Conservation (phyloP, 2,113 vertebrate genomes). For the Poecile atricapillus region DNA sequence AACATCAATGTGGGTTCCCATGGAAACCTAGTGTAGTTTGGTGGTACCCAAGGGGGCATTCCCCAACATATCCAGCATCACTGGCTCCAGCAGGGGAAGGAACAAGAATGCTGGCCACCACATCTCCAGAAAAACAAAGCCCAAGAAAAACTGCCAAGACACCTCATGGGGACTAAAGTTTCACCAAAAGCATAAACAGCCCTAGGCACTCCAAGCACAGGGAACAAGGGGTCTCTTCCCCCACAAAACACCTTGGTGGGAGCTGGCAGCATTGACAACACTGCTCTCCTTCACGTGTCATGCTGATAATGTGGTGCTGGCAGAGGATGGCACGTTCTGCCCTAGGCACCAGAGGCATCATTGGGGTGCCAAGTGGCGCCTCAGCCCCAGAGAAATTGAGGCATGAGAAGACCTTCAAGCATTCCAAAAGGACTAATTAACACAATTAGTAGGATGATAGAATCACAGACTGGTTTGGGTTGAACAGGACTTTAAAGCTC, state of each 20-base stretch:
- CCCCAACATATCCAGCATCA: background rate
- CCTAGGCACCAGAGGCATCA: background rate
- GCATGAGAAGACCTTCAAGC: background rate
- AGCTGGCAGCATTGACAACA: background rate
- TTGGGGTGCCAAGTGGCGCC: background rate
- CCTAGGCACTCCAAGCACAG: background rate
- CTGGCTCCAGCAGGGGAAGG: background rate
- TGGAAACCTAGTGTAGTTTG: conserved; percentile 56
- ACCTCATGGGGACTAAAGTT: background rate
- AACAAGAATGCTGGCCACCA: background rate
- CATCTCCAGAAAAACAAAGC: background rate
- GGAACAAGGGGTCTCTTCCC: accelerated
- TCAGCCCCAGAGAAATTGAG: background rate
- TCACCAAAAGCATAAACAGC: background rate
- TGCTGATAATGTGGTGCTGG: background rate
- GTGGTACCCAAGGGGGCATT: conserved; percentile 46
- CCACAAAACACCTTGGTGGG: accelerated
- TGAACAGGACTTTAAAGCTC: background rate
- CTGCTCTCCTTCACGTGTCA: accelerated
- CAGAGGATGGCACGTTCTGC: background rate
- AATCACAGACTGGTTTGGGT: background rate
- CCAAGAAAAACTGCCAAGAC: background rate
- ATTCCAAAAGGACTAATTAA: background rate
- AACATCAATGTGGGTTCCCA: conserved; percentile 60
- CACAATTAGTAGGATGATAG: background rate